A percentile compares a stretch with the other conserved stretches of the same genome.
These are phyloP conservation scores for Diphyllodes magnificus DNA, from an alignment of 2,113 vertebrate species.

Conservation along the genomic window DNA sequence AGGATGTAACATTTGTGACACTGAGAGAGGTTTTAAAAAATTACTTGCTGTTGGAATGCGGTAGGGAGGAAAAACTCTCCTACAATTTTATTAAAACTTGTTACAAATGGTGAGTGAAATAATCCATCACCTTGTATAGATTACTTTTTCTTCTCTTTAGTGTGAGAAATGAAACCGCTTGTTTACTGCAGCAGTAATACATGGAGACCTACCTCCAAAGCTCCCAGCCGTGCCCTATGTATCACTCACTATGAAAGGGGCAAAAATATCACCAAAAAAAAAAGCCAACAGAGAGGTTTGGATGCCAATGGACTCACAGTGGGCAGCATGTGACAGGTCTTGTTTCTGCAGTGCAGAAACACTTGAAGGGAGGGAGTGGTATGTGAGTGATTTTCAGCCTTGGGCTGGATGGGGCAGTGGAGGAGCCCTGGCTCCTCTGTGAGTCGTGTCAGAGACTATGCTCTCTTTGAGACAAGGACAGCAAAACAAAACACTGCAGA, in stretches of 20 bases:
- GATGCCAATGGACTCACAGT: neutral
- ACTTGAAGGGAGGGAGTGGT: neutral
- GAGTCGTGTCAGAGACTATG: neutral
- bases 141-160: neutral
- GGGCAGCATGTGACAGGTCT: neutral
- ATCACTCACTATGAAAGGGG: neutral
- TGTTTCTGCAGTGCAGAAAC: neutral
- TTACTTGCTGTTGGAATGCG: neutral
- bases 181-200: neutral
- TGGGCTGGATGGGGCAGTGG: neutral
- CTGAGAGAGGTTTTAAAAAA: neutral
- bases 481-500: neutral
- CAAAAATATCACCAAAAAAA: neutral
- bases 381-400: neutral
- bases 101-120: neutral
- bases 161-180: neutral
- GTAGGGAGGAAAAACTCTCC: neutral
- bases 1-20: neutral
- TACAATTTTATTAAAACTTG: neutral
- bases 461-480: neutral
- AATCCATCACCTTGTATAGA: constrained; percentile 16
- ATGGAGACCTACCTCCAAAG: neutral
- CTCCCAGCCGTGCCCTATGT: neutral
- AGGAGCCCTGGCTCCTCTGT: rapidly evolving
- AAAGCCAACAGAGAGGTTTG: neutral